phyloP scores from a whole-genome alignment of 2,888 invertebrate species.

The Apotomis betuletana region DNA sequence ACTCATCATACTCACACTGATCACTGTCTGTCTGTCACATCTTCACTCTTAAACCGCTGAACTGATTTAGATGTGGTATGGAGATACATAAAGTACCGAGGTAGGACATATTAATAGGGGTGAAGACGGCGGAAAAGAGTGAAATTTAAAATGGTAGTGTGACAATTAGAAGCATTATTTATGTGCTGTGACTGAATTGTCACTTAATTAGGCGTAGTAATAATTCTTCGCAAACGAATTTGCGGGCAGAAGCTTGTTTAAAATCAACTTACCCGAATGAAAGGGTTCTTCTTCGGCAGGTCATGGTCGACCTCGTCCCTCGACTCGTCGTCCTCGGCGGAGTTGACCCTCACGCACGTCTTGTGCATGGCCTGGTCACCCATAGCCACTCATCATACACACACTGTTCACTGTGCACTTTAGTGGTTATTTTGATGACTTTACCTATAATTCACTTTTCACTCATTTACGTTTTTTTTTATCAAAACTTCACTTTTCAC shows the following conservation, averaged over 20 bases:
- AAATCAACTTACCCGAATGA: slow-evolving; percentile 69
- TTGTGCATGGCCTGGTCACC: slow-evolving; percentile 74
- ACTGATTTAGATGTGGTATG: too few species aligned
- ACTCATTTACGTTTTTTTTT: background rate
- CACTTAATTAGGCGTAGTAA: too few species aligned
- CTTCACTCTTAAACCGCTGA: too few species aligned
- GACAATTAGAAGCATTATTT: too few species aligned
- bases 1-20: too few species aligned
- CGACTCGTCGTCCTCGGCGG: slow-evolving; percentile 75
- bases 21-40: too few species aligned
- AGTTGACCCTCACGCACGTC: slow-evolving; percentile 78
- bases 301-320: slow-evolving; percentile 75
- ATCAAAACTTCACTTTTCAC: background rate
- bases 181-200: too few species aligned
- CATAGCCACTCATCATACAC: slow-evolving; percentile 76
- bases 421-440: background rate
- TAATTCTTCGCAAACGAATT: too few species aligned
- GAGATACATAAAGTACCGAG: too few species aligned
- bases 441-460: background rate
- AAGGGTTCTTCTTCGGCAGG: slow-evolving; percentile 75
- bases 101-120: too few species aligned
- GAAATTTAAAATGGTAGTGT: too few species aligned
- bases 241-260: background rate
- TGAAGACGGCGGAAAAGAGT: too few species aligned
- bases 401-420: slow-evolving; percentile 39